Evolutionary conservation across 2,113 vertebrate species (phyloP), one percentile per base, ranked within the genome.

Genomic region (Nycticebus coucang): DNA sequence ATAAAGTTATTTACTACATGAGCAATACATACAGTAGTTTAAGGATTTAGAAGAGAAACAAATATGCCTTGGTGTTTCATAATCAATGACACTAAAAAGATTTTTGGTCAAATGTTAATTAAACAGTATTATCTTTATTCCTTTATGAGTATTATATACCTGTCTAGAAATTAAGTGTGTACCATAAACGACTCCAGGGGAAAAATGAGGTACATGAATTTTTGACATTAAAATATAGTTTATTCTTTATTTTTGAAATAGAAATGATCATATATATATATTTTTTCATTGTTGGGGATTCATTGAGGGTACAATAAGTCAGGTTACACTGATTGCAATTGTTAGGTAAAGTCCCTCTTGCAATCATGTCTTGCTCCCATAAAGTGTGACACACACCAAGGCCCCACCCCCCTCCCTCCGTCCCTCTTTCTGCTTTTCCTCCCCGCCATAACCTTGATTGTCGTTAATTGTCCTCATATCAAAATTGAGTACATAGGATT

Each of bases 211-310:
- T 64, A 84, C 7, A 33, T 87, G 21, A 59, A 80, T 93, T 81
- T 92, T 95, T 96, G 66, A 80, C 75, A 69, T 96, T 91, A 97
- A 97, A 79, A 89, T 94, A 30, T 96, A 87, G 26, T 12, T 72
- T 83, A 57, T 62, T 87, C 35, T 91, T 96, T 72, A 57, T 95
- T 95, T 95, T 64, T 37, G 85, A 62, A 86, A 55, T 71, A 66
- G 88, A 35, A 66, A 84, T 45, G 83, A 57, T 50, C 90, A 28
- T 87, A 95, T 96, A n/a, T n/a, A n/a, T n/a, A n/a, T n/a, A n/a
- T n/a, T n/a, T n/a, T n/a, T n/a, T n/a, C n/a, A n/a, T n/a, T n/a
- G n/a, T n/a, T n/a, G n/a, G n/a, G n/a, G n/a, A n/a, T n/a, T n/a
- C n/a, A n/a, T n/a, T n/a, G n/a, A n/a, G n/a, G n/a, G n/a, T n/a